Evolutionary conservation across 1,140 invertebrate genomes (phyloP).

Genomic region (Ptiloglossa arizonensis): DNA sequence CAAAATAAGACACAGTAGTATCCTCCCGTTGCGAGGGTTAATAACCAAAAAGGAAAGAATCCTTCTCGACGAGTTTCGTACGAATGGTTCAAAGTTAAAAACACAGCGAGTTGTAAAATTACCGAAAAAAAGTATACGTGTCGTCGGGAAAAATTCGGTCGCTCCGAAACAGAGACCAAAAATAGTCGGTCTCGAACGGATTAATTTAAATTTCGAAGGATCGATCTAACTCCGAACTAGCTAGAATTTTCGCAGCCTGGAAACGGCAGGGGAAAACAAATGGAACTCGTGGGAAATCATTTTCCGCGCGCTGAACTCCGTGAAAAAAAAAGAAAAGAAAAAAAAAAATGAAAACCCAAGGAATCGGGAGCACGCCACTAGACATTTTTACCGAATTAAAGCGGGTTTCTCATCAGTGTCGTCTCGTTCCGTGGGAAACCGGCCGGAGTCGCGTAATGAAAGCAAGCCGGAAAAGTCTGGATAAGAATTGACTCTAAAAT

Average conservation of each 20-base stretch:
- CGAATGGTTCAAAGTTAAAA: no score
- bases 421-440: neutral
- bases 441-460: constrained; percentile 5
- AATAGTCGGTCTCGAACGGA: no score
- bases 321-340: no score
- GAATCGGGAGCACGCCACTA: neutral
- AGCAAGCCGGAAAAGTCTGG: neutral
- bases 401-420: neutral
- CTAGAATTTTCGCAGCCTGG: neutral
- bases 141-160: no score
- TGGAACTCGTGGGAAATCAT: constrained; percentile 27
- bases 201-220: neutral
- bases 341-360: constrained; percentile 20
- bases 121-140: no score
- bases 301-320: neutral
- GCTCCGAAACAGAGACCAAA: no score
- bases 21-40: no score
- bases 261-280: neutral
- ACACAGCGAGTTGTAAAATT: no score
- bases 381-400: neutral
- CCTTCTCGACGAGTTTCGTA: no score
- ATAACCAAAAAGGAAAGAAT: no score
- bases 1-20: no score
- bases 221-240: neutral
- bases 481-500: constrained; percentile 9